These are phyloP conservation scores for Menidia beryllina DNA, from an alignment of 2,113 vertebrate genomes.

Conservation along the genomic window DNA sequence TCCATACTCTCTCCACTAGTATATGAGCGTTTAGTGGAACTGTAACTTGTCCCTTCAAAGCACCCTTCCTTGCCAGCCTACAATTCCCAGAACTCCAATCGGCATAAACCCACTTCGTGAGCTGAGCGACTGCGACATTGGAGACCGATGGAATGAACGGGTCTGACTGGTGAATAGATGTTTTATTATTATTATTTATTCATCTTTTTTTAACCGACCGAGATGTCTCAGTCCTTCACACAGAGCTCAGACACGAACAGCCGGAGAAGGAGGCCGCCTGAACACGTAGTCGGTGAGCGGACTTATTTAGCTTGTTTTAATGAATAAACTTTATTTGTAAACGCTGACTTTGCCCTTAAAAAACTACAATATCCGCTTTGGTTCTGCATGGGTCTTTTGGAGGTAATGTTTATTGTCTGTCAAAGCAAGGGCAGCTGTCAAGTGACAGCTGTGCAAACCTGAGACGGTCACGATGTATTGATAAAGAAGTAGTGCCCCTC, in stretches of 20 bases:
- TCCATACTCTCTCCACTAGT: too few relatives aligned
- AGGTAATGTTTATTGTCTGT: neutral
- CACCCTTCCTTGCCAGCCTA: conserved; percentile 6
- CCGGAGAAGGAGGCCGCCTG: conserved; percentile 61
- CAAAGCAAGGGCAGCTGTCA: neutral
- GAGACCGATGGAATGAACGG: neutral
- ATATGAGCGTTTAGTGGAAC: neutral
- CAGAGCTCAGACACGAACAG: conserved; percentile 34
- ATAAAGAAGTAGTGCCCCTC: neutral
- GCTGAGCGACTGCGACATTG: conserved; percentile 1
- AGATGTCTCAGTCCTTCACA: conserved; percentile 48
- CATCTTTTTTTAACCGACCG: neutral
- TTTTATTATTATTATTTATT: too few relatives aligned
- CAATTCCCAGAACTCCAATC: conserved; percentile 70
- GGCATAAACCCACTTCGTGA: conserved; percentile 5
- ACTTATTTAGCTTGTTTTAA: neutral
- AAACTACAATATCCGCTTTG: conserved; percentile 25
- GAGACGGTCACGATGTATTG: conserved; percentile 10
- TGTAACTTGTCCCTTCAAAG: conserved; percentile 11
- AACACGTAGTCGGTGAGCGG: conserved; percentile 59
- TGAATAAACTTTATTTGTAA: conserved; percentile 41
- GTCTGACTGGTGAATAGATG: neutral
- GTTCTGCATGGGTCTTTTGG: neutral
- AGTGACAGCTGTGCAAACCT: neutral
- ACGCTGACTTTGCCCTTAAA: neutral